A percentile compares a stretch with the other conserved stretches of the same genome.
These are phyloP conservation scores for Trachurus trachurus DNA, from an alignment of 2,797 vertebrate species.

Conservation along the genomic window DNA sequence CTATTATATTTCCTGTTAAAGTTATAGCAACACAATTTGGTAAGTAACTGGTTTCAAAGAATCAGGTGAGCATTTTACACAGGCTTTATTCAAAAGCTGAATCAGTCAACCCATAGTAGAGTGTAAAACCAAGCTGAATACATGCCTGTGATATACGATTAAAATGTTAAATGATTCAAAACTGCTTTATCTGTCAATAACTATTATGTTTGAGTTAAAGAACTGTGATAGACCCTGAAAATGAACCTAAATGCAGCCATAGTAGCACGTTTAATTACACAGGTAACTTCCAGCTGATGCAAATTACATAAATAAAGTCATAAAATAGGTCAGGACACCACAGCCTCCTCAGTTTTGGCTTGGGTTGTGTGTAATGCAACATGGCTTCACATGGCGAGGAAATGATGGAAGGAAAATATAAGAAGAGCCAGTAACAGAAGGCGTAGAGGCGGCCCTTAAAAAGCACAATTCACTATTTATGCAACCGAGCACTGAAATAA, in stretches of 20 bases:
- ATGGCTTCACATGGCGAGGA: neutral
- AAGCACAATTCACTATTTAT: neutral
- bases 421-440: neutral
- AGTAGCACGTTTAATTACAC: neutral
- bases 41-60: neutral
- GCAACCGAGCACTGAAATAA: too few species aligned
- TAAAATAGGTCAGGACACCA: too few species aligned
- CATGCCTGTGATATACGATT: neutral
- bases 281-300: neutral
- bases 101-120: too few species aligned
- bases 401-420: neutral
- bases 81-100: too few species aligned
- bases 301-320: neutral
- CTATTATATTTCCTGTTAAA: too few species aligned
- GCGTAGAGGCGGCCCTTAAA: neutral
- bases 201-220: too few species aligned
- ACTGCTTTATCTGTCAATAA: neutral
- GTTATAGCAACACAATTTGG: too few species aligned
- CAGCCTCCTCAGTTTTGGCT: too few species aligned
- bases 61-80: too few species aligned
- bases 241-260: neutral
- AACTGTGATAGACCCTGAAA: neutral
- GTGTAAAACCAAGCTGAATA: too few species aligned
- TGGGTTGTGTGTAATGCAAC: too few species aligned
- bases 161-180: neutral